Percentiles rank a stretch among this genome's conserved stretches.
phyloP scores from a whole-genome alignment of 2,113 vertebrate genomes.

The Lepidothrix coronata region DNA sequence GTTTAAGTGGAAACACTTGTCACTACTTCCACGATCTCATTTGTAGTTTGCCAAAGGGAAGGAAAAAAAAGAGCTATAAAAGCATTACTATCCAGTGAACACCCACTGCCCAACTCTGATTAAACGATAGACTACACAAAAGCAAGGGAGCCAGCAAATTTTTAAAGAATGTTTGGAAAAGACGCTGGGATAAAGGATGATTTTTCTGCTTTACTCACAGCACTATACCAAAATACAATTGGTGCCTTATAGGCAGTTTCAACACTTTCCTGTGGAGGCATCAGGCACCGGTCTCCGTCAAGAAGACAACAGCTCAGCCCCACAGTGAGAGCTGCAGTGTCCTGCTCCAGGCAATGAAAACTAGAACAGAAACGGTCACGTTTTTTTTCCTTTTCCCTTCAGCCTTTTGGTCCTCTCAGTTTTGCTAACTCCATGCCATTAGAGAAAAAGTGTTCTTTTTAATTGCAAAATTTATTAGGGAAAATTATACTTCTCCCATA shows the following conservation, averaged over 20 bases:
- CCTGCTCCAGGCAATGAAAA: neutral
- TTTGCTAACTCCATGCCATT: neutral
- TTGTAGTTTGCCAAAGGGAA: constrained; percentile 29
- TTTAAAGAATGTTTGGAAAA: neutral
- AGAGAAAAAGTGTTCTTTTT: neutral
- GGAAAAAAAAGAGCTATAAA: neutral
- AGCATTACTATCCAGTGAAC: neutral
- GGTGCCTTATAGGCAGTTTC: neutral
- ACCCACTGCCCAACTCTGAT: neutral
- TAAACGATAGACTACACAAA: neutral
- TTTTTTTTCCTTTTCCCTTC: neutral
- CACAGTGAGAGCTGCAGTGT: neutral
- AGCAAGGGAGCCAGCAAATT: neutral
- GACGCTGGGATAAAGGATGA: neutral
- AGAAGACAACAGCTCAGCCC: neutral
- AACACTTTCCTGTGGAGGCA: neutral
- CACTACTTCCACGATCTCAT: neutral
- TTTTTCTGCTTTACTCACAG: neutral
- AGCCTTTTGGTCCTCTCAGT: neutral
- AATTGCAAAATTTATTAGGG: neutral
- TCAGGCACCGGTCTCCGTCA: neutral
- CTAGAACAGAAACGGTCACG: rapidly evolving
- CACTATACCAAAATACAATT: neutral
- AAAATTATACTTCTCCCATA: neutral
- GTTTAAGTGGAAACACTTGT: constrained; percentile 45